phyloP scores from a whole-genome alignment of 2,888 invertebrate species.

The Muschampia plurimacula region DNA sequence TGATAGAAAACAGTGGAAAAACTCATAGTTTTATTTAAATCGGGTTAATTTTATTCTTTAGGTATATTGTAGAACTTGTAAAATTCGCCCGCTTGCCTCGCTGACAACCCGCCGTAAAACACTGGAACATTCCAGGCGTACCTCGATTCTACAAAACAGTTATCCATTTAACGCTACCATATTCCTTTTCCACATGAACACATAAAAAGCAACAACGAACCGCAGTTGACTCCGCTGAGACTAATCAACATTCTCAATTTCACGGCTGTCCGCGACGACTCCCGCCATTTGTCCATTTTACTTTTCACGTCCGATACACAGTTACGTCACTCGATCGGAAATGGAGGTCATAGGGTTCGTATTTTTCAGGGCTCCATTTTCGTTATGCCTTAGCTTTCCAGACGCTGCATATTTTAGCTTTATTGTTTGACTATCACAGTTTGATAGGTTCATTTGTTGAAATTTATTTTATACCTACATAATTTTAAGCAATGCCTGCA shows the following conservation, averaged over 20 bases:
- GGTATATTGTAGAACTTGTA: no score
- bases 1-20: no score
- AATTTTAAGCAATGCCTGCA: no score
- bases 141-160: neutral
- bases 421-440: no score
- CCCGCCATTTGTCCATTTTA: slow-evolving; percentile 34
- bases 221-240: neutral
- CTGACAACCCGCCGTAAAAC: no score
- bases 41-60: no score
- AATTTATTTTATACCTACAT: no score
- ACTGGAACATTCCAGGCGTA: neutral
- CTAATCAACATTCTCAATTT: slow-evolving; percentile 36
- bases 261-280: slow-evolving; percentile 34
- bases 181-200: neutral
- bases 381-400: neutral
- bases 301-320: slow-evolving; percentile 33
- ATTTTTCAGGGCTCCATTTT: slow-evolving; percentile 5
- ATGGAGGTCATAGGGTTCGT: slow-evolving; percentile 18
- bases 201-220: slow-evolving; percentile 5
- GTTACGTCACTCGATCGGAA: slow-evolving; percentile 38
- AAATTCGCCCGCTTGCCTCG: no score
- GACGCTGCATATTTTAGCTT: no score
- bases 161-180: neutral
- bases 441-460: no score
- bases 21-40: no score